phyloP scores from a whole-genome alignment of 2,888 invertebrate species.

The Pandemis corylana region DNA sequence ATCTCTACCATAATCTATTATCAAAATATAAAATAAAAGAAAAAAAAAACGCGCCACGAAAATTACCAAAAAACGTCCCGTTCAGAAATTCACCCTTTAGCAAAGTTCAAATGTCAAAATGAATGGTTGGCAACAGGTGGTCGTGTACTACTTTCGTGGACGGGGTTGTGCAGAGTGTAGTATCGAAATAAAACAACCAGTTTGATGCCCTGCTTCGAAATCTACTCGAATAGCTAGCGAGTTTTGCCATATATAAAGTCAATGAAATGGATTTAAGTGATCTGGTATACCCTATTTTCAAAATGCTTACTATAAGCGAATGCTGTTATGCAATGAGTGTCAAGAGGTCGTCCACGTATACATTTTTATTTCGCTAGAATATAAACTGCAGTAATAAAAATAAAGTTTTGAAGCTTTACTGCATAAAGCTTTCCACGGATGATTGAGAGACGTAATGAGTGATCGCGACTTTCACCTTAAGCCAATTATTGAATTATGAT shows the following conservation, averaged over 20 bases:
- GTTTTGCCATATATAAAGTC: not conserved
- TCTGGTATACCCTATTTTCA: not conserved
- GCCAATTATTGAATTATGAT: slow-evolving; percentile 31
- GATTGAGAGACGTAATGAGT: slow-evolving; percentile 19
- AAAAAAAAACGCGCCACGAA: too few species aligned
- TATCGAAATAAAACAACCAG: not conserved
- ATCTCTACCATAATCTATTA: too few species aligned
- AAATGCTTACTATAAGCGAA: not conserved
- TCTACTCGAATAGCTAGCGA: not conserved
- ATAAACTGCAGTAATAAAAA: not conserved
- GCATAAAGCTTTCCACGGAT: slow-evolving; percentile 15
- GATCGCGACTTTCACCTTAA: slow-evolving; percentile 34
- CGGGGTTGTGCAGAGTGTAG: slow-evolving; percentile 15
- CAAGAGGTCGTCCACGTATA: not conserved
- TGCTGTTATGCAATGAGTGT: not conserved
- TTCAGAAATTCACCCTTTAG: too few species aligned
- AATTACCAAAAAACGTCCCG: too few species aligned
- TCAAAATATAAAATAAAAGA: too few species aligned
- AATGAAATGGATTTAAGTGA: not conserved
- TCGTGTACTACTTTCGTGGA: slow-evolving; percentile 30
- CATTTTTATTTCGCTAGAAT: not conserved
- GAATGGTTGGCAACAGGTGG: slow-evolving; percentile 19
- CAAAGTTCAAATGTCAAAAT: slow-evolving; percentile 34
- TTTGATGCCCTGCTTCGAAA: not conserved
- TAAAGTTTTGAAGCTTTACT: not conserved